These are phyloP conservation scores for Protodeltote pygarga DNA, from an alignment of 2,888 invertebrate genomes.

Conservation along the genomic window DNA sequence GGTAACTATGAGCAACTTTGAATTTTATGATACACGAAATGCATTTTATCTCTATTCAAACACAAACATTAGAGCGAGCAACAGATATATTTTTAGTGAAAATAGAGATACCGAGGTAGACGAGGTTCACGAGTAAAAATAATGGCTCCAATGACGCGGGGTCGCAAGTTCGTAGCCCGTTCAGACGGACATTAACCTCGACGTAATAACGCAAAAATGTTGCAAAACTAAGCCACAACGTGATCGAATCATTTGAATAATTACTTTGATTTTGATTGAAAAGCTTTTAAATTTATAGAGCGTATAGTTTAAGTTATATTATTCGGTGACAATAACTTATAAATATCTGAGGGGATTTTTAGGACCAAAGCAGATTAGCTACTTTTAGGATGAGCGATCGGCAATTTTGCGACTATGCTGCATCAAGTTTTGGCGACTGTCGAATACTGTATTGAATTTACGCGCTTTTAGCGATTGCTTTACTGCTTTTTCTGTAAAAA, in stretches of 20 bases:
- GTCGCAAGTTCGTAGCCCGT: conserved; percentile 66
- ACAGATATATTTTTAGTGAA: conserved; percentile 15
- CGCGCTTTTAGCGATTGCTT: no score
- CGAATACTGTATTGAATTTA: no score
- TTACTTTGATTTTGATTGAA: conserved; percentile 24
- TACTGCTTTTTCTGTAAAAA: no score
- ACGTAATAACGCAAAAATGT: conserved; percentile 53
- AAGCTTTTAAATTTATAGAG: conserved; percentile 12
- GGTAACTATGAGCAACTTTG: conserved; percentile 1
- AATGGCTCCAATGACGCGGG: conserved; percentile 61
- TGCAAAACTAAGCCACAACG: conserved; percentile 12
- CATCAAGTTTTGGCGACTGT: no score
- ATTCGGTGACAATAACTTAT: background rate
- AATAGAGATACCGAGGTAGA: conserved; percentile 32
- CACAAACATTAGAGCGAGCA: background rate
- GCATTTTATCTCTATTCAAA: conserved; percentile 9
- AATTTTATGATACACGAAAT: conserved; percentile 7
- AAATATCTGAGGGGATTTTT: background rate
- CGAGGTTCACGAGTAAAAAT: conserved; percentile 50
- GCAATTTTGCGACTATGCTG: no score
- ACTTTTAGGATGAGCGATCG: no score
- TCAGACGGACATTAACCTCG: conserved; percentile 59
- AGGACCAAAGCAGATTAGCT: no score
- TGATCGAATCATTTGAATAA: conserved; percentile 22
- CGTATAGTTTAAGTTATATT: conserved; percentile 1